A percentile compares a stretch with the other conserved stretches of the same genome.
These are phyloP conservation scores for Siniperca undulata DNA, from an alignment of 2,797 vertebrate species.

Conservation along the genomic window DNA sequence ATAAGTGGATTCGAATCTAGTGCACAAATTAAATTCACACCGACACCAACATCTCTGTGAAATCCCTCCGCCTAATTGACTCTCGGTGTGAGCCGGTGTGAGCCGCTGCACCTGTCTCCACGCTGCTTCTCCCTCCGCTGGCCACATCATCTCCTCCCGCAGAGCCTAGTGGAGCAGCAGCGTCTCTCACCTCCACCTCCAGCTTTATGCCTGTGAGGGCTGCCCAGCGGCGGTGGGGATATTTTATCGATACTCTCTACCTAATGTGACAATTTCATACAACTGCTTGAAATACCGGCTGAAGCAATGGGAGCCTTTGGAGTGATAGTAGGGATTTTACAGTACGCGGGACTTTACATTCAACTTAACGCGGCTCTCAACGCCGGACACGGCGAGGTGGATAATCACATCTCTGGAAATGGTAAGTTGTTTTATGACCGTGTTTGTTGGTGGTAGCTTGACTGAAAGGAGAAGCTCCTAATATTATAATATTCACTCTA, in stretches of 20 bases:
- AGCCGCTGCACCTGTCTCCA: slow-evolving; percentile 67
- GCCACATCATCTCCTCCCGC: slow-evolving; percentile 83
- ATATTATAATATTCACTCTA: slow-evolving; percentile 5
- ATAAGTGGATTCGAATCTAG: background rate
- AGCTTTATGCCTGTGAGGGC: slow-evolving; percentile 49
- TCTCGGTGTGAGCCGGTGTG: slow-evolving; percentile 54
- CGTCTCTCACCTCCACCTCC: slow-evolving; percentile 34
- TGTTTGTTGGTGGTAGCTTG: background rate
- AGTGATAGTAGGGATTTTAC: slow-evolving; percentile 87
- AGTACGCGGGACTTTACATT: slow-evolving; percentile 90
- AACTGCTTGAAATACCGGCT: slow-evolving; percentile 63
- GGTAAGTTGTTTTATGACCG: slow-evolving; percentile 80
- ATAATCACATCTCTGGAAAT: slow-evolving; percentile 87
- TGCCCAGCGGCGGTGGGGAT: slow-evolving; percentile 53
- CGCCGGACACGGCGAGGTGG: slow-evolving; percentile 82
- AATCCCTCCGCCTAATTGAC: slow-evolving; percentile 89
- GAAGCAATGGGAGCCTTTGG: slow-evolving; percentile 86
- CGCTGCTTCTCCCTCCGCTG: slow-evolving; percentile 81
- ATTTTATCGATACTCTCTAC: slow-evolving; percentile 48
- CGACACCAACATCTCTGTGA: background rate
- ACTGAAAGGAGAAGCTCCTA: background rate
- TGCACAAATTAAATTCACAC: slow-evolving; percentile 1
- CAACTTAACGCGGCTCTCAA: slow-evolving; percentile 88
- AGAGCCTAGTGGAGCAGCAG: slow-evolving; percentile 53
- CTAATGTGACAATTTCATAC: slow-evolving; percentile 79